Conservation (phyloP, 2,888 invertebrate genomes). For the Thecocarcelia acutangulata region DNA sequence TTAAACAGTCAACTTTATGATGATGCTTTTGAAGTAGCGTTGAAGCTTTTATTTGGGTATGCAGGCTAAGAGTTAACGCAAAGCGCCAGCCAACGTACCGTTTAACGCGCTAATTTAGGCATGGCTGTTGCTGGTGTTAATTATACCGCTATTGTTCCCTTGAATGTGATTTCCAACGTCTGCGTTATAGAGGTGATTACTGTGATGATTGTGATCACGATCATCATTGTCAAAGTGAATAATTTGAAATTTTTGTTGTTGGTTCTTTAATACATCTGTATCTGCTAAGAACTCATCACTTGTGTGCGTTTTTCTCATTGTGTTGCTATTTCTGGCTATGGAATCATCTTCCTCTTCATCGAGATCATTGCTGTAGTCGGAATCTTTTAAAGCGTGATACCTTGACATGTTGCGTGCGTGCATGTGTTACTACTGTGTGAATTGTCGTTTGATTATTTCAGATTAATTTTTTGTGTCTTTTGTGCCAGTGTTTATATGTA, state of each 20-base stretch:
- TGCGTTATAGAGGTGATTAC: neutral
- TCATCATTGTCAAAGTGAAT: conserved; percentile 10
- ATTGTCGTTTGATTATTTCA: neutral
- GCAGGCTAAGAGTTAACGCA: too few species aligned
- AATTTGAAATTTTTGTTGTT: conserved; percentile 19
- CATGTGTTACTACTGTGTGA: conserved; percentile 22
- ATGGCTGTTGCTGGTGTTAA: conserved; percentile 41
- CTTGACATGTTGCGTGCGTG: conserved; percentile 73
- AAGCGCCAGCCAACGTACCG: too few species aligned
- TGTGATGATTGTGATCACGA: neutral
- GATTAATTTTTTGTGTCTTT: neutral
- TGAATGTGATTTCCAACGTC: conserved; percentile 65
- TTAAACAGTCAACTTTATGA: too few species aligned
- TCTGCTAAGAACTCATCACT: neutral
- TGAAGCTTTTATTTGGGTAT: too few species aligned
- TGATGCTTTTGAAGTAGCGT: too few species aligned
- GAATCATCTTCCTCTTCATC: conserved; percentile 68
- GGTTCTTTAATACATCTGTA: neutral
- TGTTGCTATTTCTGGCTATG: conserved; percentile 15
- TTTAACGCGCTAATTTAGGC: too few species aligned
- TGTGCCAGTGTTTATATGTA: too few species aligned
- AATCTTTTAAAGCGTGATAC: conserved; percentile 75
- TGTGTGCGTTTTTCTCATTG: conserved; percentile 35
- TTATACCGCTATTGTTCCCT: conserved; percentile 63
- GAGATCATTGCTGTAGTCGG: conserved; percentile 61